Evolutionary conservation across 2,113 vertebrate species (phyloP), one percentile per base, ranked within the genome.

Genomic region (Coptodon bakossiorum): DNA sequence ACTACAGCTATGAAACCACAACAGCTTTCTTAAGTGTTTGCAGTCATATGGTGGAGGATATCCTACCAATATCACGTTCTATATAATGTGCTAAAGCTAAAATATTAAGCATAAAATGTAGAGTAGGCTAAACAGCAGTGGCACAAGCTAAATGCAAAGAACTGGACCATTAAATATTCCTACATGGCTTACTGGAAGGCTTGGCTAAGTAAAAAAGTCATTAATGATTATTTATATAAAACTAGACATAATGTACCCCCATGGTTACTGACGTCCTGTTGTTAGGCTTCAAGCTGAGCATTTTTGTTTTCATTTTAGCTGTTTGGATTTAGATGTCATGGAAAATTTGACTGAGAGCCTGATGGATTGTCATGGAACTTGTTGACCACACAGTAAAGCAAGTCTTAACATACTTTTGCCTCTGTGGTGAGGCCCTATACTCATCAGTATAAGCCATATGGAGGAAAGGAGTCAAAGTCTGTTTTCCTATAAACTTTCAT

Each of bases 381-480:
- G 36, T 36, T 43, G 38, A 71, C 12, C 36, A 71, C 66, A 22
- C 34, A 40, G 34, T 68, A 40, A 40, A 40, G 63, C 34, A 71
- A 43, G 3, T 43, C 0, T 71, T 71, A 43, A 24, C 38, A 24
- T 71, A 71, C 19, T 14, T 43, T 71, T 71, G 66, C 7, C 1
- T 71, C 12, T 43, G 24, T 24, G 38, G 12, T 71, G n/a, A 71
- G n/a, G 3, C n/a, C n/a, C 0, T 43, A 71, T 9, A 43, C 38
- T 43, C 38, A 71, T 24, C 66, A 71, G 0, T 0, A 43, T 16
- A 27, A 1, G 7, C 12, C 63, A 43, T 71, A 1, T 43, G 24
- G 36, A 43, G n/a, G 4, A 71, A 24, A 40, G 1, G n/a, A 43
- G 66, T 43, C 38, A 43, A 43, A 16, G 38, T 14, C 66, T 27